A percentile compares a stretch with the other conserved stretches of the same genome.
Evolutionary conservation across 2,797 vertebrate genomes (phyloP).

Genomic region (Iguana delicatissima): DNA sequence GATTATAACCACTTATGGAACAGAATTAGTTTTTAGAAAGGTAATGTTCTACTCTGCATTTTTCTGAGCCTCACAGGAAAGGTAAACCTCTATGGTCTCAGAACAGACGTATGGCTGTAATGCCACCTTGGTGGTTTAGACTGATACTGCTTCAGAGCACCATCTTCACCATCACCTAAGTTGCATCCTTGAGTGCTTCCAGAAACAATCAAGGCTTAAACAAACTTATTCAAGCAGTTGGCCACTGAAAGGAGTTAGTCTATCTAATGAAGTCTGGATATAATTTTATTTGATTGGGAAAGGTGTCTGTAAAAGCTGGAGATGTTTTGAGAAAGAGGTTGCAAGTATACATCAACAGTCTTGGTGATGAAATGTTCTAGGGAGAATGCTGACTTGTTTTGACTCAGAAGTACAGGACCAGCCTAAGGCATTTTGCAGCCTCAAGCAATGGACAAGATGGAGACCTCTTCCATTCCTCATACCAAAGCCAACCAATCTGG

Average conservation of each 20-base stretch:
- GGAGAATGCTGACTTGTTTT: neutral
- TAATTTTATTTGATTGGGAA: slow-evolving; percentile 16
- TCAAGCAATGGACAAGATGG: neutral
- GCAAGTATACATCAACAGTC: neutral
- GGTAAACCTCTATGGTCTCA: neutral
- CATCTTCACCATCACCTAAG: neutral
- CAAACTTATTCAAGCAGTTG: neutral
- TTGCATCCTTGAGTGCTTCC: neutral
- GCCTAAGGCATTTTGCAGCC: neutral
- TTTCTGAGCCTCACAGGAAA: neutral
- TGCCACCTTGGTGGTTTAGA: neutral
- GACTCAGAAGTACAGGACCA: neutral
- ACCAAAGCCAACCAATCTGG: slow-evolving; percentile 2
- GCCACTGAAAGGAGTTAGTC: neutral
- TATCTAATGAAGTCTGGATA: neutral
- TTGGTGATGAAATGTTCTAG: neutral
- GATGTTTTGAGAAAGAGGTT: neutral
- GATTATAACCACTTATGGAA: too few species aligned
- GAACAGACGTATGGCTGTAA: neutral
- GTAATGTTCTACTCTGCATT: neutral
- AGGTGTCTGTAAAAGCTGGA: neutral
- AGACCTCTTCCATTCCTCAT: neutral
- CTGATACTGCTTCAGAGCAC: too few species aligned
- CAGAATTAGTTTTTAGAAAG: too few species aligned
- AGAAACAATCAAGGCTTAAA: neutral